Evolutionary conservation across 1,140 invertebrate species (phyloP).

Genomic region (Scylla paramamosain): DNA sequence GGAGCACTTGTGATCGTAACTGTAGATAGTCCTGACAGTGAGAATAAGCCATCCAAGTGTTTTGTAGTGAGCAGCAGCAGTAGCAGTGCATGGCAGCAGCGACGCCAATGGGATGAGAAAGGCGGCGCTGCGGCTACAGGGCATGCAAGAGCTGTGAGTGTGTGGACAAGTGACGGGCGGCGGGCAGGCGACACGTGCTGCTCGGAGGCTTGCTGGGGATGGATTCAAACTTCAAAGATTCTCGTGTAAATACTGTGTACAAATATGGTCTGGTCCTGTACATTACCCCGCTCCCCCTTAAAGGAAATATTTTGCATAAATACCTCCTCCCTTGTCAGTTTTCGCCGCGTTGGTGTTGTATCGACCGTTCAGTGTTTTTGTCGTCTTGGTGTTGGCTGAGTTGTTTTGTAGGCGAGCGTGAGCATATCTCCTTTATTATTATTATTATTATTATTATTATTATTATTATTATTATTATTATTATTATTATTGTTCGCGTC

Average conservation of each 20-base stretch:
- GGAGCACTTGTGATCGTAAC: too few species aligned
- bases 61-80: too few species aligned
- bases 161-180: constrained; percentile 36
- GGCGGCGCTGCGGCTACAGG: constrained; percentile 31
- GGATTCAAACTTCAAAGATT: constrained; percentile 40
- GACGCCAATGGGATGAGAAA: not conserved
- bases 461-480: too few species aligned
- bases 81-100: not conserved
- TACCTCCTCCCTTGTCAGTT: constrained; percentile 52
- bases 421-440: too few species aligned
- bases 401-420: too few species aligned
- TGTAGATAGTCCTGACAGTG: too few species aligned
- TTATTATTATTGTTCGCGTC: too few species aligned
- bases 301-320: constrained; percentile 72
- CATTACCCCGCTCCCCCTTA: constrained; percentile 47
- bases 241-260: constrained; percentile 61
- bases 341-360: constrained; percentile 57
- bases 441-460: too few species aligned
- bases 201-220: constrained; percentile 27
- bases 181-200: constrained; percentile 41
- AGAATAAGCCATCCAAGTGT: too few species aligned
- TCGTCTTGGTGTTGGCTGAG: too few species aligned
- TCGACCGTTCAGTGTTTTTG: too few species aligned
- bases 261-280: constrained; percentile 52
- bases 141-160: constrained; percentile 3